Conservation (phyloP, 2,797 vertebrate species). For the Eupleurogrammus muticus region DNA sequence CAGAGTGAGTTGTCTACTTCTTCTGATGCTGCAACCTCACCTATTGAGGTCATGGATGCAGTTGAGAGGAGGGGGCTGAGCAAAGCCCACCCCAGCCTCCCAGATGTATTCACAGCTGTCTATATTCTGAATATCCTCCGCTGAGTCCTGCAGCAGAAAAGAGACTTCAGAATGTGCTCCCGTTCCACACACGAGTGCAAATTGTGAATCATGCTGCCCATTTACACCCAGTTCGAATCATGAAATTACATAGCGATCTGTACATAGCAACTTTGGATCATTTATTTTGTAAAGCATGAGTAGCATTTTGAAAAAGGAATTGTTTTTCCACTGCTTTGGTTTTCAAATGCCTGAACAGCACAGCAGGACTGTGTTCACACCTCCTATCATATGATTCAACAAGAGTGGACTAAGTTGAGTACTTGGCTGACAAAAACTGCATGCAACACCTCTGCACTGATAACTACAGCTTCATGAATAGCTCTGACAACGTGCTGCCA, state of each 20-base stretch:
- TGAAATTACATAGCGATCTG: too few species aligned
- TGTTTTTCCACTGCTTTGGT: neutral
- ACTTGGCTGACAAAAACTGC: conserved; percentile 14
- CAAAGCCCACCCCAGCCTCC: conserved; percentile 98
- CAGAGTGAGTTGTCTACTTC: too few species aligned
- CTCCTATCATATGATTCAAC: conserved; percentile 22
- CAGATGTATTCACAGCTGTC: conserved; percentile 99
- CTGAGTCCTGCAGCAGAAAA: conserved; percentile 82
- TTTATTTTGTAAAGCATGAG: neutral
- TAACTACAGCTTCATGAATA: conserved; percentile 39
- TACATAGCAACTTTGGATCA: neutral
- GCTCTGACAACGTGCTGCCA: conserved; percentile 24
- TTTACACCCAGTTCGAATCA: too few species aligned
- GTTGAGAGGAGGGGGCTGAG: conserved; percentile 92
- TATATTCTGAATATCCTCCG: conserved; percentile 90
- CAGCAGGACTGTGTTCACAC: conserved; percentile 30
- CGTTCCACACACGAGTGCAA: neutral
- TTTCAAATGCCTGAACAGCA: neutral
- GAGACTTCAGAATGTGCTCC: neutral
- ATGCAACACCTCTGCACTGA: conserved; percentile 47
- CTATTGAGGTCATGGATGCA: conserved; percentile 94
- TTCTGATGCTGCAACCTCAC: conserved; percentile 65
- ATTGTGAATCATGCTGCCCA: neutral
- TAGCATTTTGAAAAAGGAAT: neutral
- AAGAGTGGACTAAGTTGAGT: conserved; percentile 26